phyloP scores from a whole-genome alignment of 2,113 vertebrate genomes.

The Copsychus sechellarum region DNA sequence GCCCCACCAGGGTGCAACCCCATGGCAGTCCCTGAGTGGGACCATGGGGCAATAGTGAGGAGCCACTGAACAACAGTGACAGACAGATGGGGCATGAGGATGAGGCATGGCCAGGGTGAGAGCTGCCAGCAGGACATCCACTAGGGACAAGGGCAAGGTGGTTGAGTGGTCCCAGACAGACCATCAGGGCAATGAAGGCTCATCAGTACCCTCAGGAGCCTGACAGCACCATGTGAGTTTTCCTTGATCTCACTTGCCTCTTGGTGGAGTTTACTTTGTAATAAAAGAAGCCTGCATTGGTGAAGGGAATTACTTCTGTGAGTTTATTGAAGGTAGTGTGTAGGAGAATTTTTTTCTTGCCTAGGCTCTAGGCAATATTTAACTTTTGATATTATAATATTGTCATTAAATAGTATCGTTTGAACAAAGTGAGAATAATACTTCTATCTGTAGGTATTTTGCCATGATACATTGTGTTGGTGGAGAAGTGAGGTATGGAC shows the following conservation, averaged over 20 bases:
- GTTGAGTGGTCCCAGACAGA: neutral
- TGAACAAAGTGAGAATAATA: neutral
- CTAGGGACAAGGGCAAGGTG: neutral
- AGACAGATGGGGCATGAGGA: too few relatives aligned
- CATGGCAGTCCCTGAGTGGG: neutral
- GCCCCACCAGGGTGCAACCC: neutral
- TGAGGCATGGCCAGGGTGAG: neutral
- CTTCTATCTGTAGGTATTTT: neutral
- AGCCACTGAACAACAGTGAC: rapidly evolving
- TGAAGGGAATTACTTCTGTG: neutral
- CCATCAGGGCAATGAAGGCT: neutral
- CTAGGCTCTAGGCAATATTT: neutral
- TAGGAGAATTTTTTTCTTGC: neutral
- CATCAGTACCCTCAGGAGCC: neutral
- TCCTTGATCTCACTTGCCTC: neutral
- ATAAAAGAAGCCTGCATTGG: neutral
- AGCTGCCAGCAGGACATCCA: neutral
- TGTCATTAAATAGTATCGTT: neutral
- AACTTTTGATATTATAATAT: neutral
- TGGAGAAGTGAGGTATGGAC: neutral
- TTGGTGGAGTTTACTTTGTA: neutral
- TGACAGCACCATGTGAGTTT: neutral
- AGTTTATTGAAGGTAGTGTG: neutral
- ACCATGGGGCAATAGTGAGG: neutral
- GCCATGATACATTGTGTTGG: rapidly evolving